Conservation (phyloP, 2,888 invertebrate species). For the Sialis lutaria region DNA sequence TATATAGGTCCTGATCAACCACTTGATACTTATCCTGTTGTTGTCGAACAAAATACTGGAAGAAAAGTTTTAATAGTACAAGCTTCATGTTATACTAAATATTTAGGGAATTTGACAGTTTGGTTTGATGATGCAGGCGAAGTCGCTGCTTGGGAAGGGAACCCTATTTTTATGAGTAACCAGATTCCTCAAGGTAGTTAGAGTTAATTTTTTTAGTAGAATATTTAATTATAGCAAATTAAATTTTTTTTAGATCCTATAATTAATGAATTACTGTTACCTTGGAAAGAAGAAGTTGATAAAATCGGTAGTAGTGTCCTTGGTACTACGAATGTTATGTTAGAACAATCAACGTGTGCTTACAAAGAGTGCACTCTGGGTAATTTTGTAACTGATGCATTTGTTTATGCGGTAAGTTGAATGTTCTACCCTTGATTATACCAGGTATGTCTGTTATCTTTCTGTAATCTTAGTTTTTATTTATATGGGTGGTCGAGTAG, state of each 20-base stretch:
- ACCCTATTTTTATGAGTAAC: conserved; percentile 47
- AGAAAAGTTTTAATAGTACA: conserved; percentile 48
- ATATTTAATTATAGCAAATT: conserved; percentile 10
- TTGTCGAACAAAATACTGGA: conserved; percentile 36
- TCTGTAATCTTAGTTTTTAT: no score
- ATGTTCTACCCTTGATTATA: neutral
- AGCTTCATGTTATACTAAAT: conserved; percentile 54
- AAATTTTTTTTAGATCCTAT: conserved; percentile 31
- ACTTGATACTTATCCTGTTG: conserved; percentile 50
- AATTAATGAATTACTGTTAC: conserved; percentile 36
- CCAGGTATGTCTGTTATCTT: no score
- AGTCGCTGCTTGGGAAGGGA: conserved; percentile 47
- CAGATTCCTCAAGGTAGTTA: conserved; percentile 53
- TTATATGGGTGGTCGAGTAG: no score
- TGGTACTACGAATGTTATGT: conserved; percentile 36
- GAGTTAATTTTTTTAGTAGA: neutral
- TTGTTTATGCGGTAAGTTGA: conserved; percentile 39
- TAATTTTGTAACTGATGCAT: conserved; percentile 53
- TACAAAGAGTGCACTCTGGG: conserved; percentile 55
- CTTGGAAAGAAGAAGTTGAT: conserved; percentile 41
- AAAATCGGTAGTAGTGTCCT: conserved; percentile 33
- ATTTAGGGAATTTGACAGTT: conserved; percentile 59
- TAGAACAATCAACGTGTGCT: conserved; percentile 36
- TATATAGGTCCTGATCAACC: conserved; percentile 35
- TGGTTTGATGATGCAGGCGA: conserved; percentile 50